phyloP scores from a whole-genome alignment of 2,888 invertebrate species.

The Xylota segnis region DNA sequence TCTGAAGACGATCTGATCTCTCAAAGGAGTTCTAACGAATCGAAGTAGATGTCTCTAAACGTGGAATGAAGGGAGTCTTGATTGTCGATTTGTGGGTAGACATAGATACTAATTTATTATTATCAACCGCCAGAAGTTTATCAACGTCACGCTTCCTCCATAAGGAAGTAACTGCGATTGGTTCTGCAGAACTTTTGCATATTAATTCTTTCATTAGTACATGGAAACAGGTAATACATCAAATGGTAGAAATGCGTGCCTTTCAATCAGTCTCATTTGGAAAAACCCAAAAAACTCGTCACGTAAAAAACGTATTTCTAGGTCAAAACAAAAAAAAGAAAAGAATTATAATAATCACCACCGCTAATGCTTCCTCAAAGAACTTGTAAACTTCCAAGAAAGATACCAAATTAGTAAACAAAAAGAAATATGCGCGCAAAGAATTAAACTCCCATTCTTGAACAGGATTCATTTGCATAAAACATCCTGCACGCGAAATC shows the following conservation, averaged over 20 bases:
- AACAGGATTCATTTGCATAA: slow-evolving; percentile 56
- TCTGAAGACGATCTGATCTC: no score
- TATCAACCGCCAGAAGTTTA: no score
- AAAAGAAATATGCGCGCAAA: slow-evolving; percentile 18
- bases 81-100: no score
- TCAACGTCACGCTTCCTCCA: no score
- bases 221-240: background rate
- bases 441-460: slow-evolving; percentile 38
- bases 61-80: no score
- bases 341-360: background rate
- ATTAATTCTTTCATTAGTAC: no score
- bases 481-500: slow-evolving; percentile 58
- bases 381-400: background rate
- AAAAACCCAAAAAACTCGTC: background rate
- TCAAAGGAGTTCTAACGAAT: no score
- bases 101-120: no score
- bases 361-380: background rate
- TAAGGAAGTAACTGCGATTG: no score
- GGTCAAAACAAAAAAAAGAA: background rate
- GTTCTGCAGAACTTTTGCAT: no score
- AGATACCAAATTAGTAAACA: slow-evolving; percentile 29
- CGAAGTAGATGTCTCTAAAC: no score
- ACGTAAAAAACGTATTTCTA: background rate
- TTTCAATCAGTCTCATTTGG: background rate
- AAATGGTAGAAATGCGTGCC: background rate